Conservation (phyloP, 1,140 invertebrate species). For the Fopius arisanus region DNA sequence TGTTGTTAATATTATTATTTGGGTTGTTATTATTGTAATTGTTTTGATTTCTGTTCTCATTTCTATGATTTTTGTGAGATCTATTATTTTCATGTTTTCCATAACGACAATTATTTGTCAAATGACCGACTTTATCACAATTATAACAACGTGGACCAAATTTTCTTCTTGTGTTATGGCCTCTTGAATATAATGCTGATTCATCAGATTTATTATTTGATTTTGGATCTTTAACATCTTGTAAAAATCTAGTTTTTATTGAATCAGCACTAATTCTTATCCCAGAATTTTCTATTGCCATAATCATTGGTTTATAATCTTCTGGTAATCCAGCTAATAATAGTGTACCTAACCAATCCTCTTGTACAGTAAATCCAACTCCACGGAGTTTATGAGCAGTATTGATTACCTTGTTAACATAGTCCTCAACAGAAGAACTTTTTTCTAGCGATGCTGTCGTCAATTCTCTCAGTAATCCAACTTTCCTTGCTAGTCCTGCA, state of each 20-base stretch:
- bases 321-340: conserved; percentile 53
- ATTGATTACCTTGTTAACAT: conserved; percentile 48
- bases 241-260: conserved; percentile 57
- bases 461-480: conserved; percentile 45
- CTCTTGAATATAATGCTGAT: conserved; percentile 15
- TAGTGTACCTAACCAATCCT: conserved; percentile 53
- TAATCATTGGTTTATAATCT: conserved; percentile 59
- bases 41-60: not conserved
- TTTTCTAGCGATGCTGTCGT: conserved; percentile 45
- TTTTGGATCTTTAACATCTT: conserved; percentile 41
- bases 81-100: not conserved
- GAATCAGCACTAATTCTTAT: conserved; percentile 49
- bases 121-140: conserved; percentile 14
- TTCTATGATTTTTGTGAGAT: not conserved
- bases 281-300: conserved; percentile 53
- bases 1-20: not conserved
- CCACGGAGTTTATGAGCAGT: conserved; percentile 48
- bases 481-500: conserved; percentile 47
- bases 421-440: conserved; percentile 46
- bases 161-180: conserved; percentile 17
- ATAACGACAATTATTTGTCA: not conserved
- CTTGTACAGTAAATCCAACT: conserved; percentile 47
- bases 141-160: conserved; percentile 13
- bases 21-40: not conserved
- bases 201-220: not conserved